Conservation (phyloP, 1,140 invertebrate genomes). For the Elymnias hypermnestra region DNA sequence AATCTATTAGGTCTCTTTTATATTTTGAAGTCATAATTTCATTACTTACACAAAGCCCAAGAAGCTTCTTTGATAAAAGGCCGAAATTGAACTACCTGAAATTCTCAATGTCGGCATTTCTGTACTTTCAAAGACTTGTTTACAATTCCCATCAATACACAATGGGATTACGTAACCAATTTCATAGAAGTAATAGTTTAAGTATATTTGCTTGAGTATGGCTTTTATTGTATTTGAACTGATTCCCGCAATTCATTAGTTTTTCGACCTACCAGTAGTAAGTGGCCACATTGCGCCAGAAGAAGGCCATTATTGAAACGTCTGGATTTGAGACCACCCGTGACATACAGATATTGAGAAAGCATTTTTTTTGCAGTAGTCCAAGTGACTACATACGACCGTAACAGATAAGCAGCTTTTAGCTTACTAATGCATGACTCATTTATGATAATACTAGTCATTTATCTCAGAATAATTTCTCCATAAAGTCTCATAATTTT, state of each 20-base stretch:
- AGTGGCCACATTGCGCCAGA: slow-evolving; percentile 45
- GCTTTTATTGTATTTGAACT: slow-evolving; percentile 42
- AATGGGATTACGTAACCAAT: slow-evolving; percentile 43
- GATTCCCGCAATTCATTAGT: slow-evolving; percentile 43
- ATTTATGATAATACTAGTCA: background rate
- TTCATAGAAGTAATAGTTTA: slow-evolving; percentile 43
- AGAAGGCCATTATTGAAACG: slow-evolving; percentile 59
- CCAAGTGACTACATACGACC: slow-evolving; percentile 13
- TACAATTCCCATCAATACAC: slow-evolving; percentile 34
- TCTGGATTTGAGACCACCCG: slow-evolving; percentile 53
- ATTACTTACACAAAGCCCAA: too few species aligned
- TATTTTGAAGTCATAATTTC: too few species aligned
- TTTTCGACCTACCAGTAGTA: slow-evolving; percentile 38
- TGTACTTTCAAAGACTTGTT: slow-evolving; percentile 32
- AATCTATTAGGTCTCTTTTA: too few species aligned
- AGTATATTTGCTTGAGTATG: slow-evolving; percentile 30
- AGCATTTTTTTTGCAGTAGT: slow-evolving; percentile 30
- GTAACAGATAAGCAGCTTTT: slow-evolving; percentile 15
- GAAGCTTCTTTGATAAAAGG: too few species aligned
- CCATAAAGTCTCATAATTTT: too few species aligned
- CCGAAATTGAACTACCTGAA: slow-evolving; percentile 1
- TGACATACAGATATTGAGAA: slow-evolving; percentile 41
- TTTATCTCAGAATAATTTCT: background rate
- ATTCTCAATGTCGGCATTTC: background rate
- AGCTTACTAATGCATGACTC: slow-evolving; percentile 1